Evolutionary conservation across 30 jellyfish, hydroid and myxozoan species (phyloP).

Genomic region (Nemopilema nomurai): DNA sequence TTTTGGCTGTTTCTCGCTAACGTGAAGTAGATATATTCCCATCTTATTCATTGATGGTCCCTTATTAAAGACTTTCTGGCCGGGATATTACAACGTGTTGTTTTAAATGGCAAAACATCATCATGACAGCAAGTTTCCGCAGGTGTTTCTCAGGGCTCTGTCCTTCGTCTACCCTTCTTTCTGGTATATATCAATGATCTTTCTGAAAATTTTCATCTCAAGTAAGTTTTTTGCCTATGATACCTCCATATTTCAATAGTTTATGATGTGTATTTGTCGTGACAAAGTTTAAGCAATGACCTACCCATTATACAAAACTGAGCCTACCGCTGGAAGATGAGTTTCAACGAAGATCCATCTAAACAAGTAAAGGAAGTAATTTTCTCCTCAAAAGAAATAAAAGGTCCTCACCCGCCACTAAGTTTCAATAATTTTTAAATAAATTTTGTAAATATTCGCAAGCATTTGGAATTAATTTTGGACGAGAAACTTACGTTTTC

Average conservation of each 20-base stretch:
- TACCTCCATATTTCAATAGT: neutral
- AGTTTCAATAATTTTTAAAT: slow-evolving; percentile 19
- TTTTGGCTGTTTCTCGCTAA: no score
- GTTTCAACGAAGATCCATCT: slow-evolving; percentile 57
- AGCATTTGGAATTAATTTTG: slow-evolving; percentile 34
- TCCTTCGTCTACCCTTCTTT: neutral
- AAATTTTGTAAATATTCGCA: slow-evolving; percentile 7
- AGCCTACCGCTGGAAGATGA: slow-evolving; percentile 62
- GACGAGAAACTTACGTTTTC: slow-evolving; percentile 30
- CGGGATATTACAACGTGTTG: neutral
- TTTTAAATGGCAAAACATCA: neutral
- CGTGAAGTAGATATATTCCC: no score
- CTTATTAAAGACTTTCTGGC: neutral
- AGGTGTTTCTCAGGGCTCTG: neutral
- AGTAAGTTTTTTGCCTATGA: neutral
- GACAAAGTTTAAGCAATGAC: no score
- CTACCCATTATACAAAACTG: no score
- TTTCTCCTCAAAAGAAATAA: no score
- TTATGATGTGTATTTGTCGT: no score
- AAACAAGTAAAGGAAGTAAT: no score
- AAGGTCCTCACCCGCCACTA: slow-evolving; percentile 31
- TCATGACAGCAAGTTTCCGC: neutral
- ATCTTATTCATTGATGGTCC: slow-evolving; percentile 7
- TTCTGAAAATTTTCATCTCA: neutral
- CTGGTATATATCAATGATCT: neutral